Evolutionary conservation across 2,888 invertebrate species (phyloP).

Genomic region (Eulithis testata): DNA sequence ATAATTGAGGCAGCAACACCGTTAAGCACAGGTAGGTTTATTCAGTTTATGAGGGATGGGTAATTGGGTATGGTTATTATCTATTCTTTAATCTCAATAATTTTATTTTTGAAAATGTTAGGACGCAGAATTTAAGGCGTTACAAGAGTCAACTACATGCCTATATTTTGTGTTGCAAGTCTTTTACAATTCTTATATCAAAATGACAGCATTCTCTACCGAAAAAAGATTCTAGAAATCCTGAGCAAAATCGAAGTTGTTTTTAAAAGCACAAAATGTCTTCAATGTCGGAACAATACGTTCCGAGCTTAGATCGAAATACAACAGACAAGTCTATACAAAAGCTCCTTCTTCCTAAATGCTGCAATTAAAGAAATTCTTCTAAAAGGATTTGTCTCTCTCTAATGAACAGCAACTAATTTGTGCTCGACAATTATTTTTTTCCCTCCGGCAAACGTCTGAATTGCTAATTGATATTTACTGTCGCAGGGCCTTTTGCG

Average conservation of each 20-base stretch:
- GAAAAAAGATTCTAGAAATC: neutral
- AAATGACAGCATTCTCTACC: too few relatives aligned
- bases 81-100: too few relatives aligned
- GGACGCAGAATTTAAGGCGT: too few relatives aligned
- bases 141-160: too few relatives aligned
- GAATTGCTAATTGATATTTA: constrained; percentile 65
- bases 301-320: constrained; percentile 51
- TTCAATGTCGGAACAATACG: constrained; percentile 12
- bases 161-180: too few relatives aligned
- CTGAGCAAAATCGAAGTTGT: constrained; percentile 5
- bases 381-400: constrained; percentile 74
- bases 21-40: too few relatives aligned
- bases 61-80: too few relatives aligned
- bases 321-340: constrained; percentile 68
- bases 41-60: too few relatives aligned
- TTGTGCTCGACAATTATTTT: constrained; percentile 54
- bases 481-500: constrained; percentile 53
- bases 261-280: neutral
- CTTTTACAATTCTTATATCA: too few relatives aligned
- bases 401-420: constrained; percentile 75
- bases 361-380: constrained; percentile 75
- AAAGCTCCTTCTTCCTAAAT: constrained; percentile 73
- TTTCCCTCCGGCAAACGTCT: constrained; percentile 51
- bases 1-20: too few relatives aligned
- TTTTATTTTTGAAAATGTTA: too few relatives aligned